phyloP scores from a whole-genome alignment of 2,888 invertebrate species.

The Drosophila nigritarsus region DNA sequence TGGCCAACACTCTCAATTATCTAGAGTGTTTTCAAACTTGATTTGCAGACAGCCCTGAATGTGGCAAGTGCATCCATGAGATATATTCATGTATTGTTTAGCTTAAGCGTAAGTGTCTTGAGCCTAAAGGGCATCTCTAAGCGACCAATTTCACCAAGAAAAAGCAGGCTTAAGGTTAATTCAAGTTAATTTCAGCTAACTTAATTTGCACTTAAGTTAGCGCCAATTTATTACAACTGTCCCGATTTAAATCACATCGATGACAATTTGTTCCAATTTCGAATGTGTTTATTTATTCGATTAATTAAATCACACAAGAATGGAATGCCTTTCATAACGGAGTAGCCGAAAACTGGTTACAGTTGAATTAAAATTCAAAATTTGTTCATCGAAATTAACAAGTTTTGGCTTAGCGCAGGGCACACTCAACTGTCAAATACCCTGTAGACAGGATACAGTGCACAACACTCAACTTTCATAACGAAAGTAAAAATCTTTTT shows the following conservation, averaged over 20 bases:
- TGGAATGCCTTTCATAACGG: constrained; percentile 3
- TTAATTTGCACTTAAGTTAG: neutral
- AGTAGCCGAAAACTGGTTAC: constrained; percentile 11
- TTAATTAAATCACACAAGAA: constrained; percentile 18
- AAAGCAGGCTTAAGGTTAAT: constrained; percentile 12
- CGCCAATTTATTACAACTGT: constrained; percentile 15
- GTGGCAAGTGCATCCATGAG: constrained; percentile 44
- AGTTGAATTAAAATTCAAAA: constrained; percentile 14
- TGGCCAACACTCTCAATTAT: constrained; percentile 33
- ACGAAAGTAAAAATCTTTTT: neutral
- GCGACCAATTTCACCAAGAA: constrained; percentile 17
- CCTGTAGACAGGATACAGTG: neutral
- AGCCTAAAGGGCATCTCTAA: constrained; percentile 11
- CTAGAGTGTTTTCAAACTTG: constrained; percentile 29
- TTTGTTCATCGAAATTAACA: neutral
- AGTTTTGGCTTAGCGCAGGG: too few species aligned
- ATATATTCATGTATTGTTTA: neutral
- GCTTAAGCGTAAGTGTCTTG: constrained; percentile 9
- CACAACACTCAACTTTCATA: neutral
- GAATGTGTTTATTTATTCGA: too few species aligned
- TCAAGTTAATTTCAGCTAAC: neutral
- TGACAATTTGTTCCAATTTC: neutral
- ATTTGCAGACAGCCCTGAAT: constrained; percentile 26
- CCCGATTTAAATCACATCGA: neutral
- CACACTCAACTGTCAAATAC: constrained; percentile 1